Evolutionary conservation across 2,797 vertebrate genomes (phyloP).

Genomic region (Gambelia wislizenii): DNA sequence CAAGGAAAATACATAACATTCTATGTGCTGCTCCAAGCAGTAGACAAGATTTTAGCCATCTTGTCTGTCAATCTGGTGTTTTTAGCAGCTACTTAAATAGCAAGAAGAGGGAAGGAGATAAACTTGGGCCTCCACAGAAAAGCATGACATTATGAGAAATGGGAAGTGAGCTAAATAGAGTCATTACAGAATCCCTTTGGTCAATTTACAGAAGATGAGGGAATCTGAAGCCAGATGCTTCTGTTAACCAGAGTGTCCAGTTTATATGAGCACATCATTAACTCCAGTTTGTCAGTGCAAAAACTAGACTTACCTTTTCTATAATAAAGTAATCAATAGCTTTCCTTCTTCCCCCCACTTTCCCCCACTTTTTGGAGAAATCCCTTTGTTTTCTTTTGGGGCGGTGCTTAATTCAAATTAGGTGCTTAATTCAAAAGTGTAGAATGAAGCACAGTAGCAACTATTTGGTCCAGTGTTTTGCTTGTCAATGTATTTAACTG

Average conservation of each 20-base stretch:
- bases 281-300: neutral
- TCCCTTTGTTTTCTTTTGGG: neutral
- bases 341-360: no score
- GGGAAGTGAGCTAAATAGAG: conserved; percentile 57
- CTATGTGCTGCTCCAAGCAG: conserved; percentile 25
- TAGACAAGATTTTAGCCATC: conserved; percentile 16
- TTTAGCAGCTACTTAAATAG: conserved; percentile 53
- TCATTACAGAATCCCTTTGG: conserved; percentile 61
- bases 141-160: conserved; percentile 64
- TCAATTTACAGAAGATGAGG: conserved; percentile 55
- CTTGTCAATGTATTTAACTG: conserved; percentile 42
- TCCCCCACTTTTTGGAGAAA: neutral
- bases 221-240: conserved; percentile 49
- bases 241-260: conserved; percentile 39
- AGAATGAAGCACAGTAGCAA: conserved; percentile 20
- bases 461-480: conserved; percentile 38
- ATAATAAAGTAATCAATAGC: conserved; percentile 29
- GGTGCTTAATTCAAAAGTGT: conserved; percentile 34
- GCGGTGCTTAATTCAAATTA: conserved; percentile 5
- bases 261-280: neutral
- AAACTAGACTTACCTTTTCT: neutral
- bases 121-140: conserved; percentile 51
- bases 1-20: conserved; percentile 41
- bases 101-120: conserved; percentile 46
- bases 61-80: conserved; percentile 49